Conservation (phyloP, 2,113 vertebrate species). For the Typhlomys cinereus region DNA sequence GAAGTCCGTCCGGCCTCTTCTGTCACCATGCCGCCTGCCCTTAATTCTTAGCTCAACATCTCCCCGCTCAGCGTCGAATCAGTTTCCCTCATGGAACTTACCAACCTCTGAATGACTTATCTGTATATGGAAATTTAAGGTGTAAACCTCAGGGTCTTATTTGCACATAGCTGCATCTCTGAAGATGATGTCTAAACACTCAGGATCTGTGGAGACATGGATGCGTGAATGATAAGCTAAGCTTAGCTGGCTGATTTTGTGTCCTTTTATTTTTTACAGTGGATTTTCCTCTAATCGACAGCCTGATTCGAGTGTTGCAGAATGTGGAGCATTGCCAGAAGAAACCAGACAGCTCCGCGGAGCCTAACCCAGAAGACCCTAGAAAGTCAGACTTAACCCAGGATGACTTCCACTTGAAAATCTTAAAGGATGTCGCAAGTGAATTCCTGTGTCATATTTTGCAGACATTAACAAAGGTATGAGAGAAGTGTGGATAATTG, state of each 20-base stretch:
- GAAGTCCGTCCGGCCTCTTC: no score
- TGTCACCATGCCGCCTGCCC: no score
- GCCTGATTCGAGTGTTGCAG: constrained; percentile 90
- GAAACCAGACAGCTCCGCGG: constrained; percentile 72
- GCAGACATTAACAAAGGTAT: constrained; percentile 87
- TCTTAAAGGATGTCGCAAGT: constrained; percentile 90
- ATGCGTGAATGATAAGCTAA: not conserved
- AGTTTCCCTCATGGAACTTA: constrained; percentile 9
- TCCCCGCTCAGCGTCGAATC: not conserved
- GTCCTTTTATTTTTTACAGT: constrained; percentile 59
- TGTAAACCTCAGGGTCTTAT: not conserved
- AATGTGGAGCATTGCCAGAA: constrained; percentile 86
- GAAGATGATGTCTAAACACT: not conserved
- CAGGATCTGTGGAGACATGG: not conserved
- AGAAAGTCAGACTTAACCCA: constrained; percentile 68
- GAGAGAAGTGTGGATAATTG: constrained; percentile 42
- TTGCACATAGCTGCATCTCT: not conserved
- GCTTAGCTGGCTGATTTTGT: constrained; percentile 3
- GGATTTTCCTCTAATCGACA: constrained; percentile 90
- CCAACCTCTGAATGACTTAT: not conserved
- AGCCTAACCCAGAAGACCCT: constrained; percentile 66
- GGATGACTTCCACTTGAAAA: constrained; percentile 90
- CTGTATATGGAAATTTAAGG: constrained; percentile 4
- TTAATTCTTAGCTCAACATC: not conserved
- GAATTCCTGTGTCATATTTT: constrained; percentile 94